Base-by-base conservation (phyloP, 2,797 vertebrate genomes). In the Amazona finschi region DNA sequence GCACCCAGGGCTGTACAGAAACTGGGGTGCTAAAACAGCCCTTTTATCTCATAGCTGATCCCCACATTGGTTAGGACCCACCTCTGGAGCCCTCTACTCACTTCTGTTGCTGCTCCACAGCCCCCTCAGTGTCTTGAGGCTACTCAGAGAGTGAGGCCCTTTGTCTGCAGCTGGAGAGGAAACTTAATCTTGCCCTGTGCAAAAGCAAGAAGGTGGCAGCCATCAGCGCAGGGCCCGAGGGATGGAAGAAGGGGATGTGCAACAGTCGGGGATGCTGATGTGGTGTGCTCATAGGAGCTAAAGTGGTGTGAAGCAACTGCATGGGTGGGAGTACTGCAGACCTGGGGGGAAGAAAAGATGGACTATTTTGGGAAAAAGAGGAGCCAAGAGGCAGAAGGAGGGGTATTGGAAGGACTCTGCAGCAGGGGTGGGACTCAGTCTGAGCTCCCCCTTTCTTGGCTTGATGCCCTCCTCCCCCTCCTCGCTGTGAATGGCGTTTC, bases 81-180 rank as follows among this genome's bases (percentile, higher is more conserved):
- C 9, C 12, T 55, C 55, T 87, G 47, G 9, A 41, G 72, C 47
- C 43, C 41, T 77, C 31, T 49, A 0, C 38, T 66, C 8, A 0
- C 30, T 73, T 46, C 33, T 83, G 6, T 20, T 20, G 1, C 43
- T 31, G 18, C 27, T 44, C 44, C n/a, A 14, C 50, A 53, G 31
- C 39, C 61, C 28, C 9, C 8, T 71, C 3, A 3, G 14, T 0
- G 0, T 33, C 61, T 57, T 0, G 0, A 39, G 41, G 8, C 38
- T 14, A 5, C 73, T 87, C n/a, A 2, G 71, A 69, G 80, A 24
- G 21, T 2, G 22, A 5, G 50, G 33, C 33, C 36, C 27, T 87
- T 82, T 4, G 4, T 17, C 31, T 86, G 55, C 57, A 85, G 65
- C 87, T 72, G 58, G 36, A 65, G 43, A 21, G 66, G 52, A 89